Base-by-base conservation (phyloP, 1,140 invertebrate genomes). In the Habropoda laboriosa region DNA sequence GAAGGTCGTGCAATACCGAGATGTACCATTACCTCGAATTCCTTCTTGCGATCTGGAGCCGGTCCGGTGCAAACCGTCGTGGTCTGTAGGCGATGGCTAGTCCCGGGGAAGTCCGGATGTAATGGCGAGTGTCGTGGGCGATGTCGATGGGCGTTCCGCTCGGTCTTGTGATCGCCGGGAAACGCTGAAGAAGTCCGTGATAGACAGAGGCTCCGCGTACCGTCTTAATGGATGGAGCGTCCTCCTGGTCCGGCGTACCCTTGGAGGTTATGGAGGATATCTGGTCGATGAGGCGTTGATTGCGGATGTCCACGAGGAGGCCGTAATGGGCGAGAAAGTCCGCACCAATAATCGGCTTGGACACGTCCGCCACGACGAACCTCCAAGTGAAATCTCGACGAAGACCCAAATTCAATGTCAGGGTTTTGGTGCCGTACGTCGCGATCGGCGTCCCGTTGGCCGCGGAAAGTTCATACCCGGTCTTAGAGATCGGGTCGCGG, bases 221-320 rank as follows among this genome's bases (percentile, higher is more conserved):
- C 2, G 35, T 5, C 24, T 40, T 40, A 0, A 38, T 32, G 21
- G 16, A 24, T 12, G 51, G 21, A 1, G n/a, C 21, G 16, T 16
- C 21, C 6, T 18, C 16, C 47, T 32, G 4, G 12, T 8, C 24
- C 12, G 12, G 5, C 2, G 16, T 4, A 2, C 66, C 66, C 10
- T 0, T 0, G 1, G 16, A 4, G 3, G 32, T n/a, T 12, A 32
- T 1, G 16, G 12, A 21, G 3, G 21, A 21, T 1, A 3, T 6
- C 6, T 8, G 3, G 18, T 68, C 66, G 5, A 68, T 40, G 0
- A 55, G 35, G 2, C 27, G 21, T 0, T 10, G 38, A 32, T 42
- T 30, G 2, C n/a, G 38, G 0, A 60, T 4, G 21, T 73, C 57
- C 0, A 60, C 40, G 3, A 49, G 2, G 3, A 73, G 24, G 21